Base-by-base conservation (phyloP, 2,888 invertebrate genomes). In the Ichneumoninae sp. region DNA sequence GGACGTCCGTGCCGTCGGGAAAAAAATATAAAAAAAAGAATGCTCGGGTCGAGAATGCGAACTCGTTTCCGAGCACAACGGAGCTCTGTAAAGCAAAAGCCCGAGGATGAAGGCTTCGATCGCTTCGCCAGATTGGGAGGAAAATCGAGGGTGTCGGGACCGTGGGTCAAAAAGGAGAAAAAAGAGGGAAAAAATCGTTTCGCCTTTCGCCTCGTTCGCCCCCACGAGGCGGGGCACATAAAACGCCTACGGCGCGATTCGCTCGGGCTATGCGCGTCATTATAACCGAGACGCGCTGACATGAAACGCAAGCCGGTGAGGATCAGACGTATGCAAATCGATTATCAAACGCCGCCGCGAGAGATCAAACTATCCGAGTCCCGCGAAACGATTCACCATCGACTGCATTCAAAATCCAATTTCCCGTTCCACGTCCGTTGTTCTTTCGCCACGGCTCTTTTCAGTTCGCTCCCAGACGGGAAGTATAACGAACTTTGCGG, bases 121-220 rank as follows among this genome's bases (percentile, higher is more conserved):
- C 22, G 57, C 16, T 78, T 40, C 13, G 66, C 52, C 66, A 52
- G 65, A 66, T 71, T 66, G 65, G 36, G 60, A 44, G 77, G 60
- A 70, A 77, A 77, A 63, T 77, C 77, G 65, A 36, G 36, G 33
- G 22, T 60, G 69, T 26, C 57, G 63, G 47, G 47, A 52, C 33
- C 44, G 33, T 33, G 40, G 65, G 13, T 52, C 44, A 3, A 44
- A 44, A 16, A 47, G 10, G 40, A 83, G 30, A n/a, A 26, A 52
- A 76, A 10, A 3, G 7, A 19, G 2, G 16, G 77, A 57, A 74
- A 74, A 26, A 30, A 68, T 69, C 69, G 68, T 63, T 69, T 69
- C 26, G 68, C 36, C 70, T 68, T 36, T 74, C 66, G 68, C 44
- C 81, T 60, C 70, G 50, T 71, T 78, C 52, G 22, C n/a, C 63